Evolutionary conservation across 2,888 invertebrate genomes (phyloP), one percentile per base, ranked within the genome.

Genomic region (Tiliacea citrago): DNA sequence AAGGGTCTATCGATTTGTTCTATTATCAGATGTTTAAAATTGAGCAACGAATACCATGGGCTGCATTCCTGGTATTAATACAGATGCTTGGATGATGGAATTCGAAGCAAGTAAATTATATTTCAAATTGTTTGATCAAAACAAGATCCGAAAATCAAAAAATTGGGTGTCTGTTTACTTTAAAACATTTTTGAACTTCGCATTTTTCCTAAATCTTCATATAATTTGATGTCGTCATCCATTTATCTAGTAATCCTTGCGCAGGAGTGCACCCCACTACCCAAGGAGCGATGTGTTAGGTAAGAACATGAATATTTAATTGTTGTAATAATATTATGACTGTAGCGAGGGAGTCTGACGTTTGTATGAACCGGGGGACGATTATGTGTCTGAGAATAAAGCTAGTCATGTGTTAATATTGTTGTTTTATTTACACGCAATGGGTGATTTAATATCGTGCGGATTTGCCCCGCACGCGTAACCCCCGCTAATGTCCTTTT

Each of bases 341-440:
- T 85, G 83, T 88, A 88, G 85, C 83, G 85, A 84, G 87, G 86
- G 89, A 84, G 89, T 88, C 79, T 85, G 87, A 84, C 76, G 83
- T 88, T 90, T 89, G 89, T 90, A 90, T 85, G 82, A 83, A 85
- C 84, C 78, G 75, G 81, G 81, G 79, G 88, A 87, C 66, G 89
- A 90, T 88, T 88, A 88, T 88, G 88, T 92, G 94, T 96, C 95
- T 92, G 94, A 92, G 91, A 95, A 95, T 96, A 96, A 96, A 96
- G 92, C 96, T 96, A 96, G 96, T 96, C 95, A 96, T 95, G 96
- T 96, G 96, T 96, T 95, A 94, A 92, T 73, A 90, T 84, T 88
- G 68, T 77, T 84, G 90, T 94, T 94, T 94, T 86, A 92, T 93
- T 93, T 39, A 39, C 39, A 29, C 29, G 29, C 29, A 29, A n/a